A percentile compares a stretch with the other conserved stretches of the same genome.
Evolutionary conservation across 1,140 invertebrate genomes (phyloP).

Genomic region (Cydia splendana): DNA sequence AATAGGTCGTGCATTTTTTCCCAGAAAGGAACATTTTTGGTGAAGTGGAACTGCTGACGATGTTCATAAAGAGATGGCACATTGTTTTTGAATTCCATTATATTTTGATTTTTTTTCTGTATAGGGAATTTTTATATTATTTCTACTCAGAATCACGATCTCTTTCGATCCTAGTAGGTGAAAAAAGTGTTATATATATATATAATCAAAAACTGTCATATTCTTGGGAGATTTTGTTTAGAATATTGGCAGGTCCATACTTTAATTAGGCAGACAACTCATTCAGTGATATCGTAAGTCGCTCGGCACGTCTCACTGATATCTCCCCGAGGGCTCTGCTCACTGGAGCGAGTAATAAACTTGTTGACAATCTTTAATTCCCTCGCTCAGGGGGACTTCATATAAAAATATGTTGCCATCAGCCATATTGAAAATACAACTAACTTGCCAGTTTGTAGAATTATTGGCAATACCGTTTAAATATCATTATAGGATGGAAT

Average conservation of each 20-base stretch:
- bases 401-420: constrained; percentile 22
- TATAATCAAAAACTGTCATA: neutral
- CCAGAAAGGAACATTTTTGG: too few relatives aligned
- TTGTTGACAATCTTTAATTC: constrained; percentile 78
- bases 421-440: neutral
- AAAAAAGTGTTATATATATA: too few relatives aligned
- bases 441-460: neutral
- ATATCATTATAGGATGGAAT: too few relatives aligned
- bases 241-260: neutral
- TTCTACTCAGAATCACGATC: too few relatives aligned
- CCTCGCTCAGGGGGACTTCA: constrained; percentile 37
- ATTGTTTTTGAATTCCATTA: too few relatives aligned
- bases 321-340: constrained; percentile 45
- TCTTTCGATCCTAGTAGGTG: too few relatives aligned
- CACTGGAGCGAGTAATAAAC: constrained; percentile 75
- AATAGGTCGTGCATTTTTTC: too few relatives aligned
- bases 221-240: neutral
- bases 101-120: too few relatives aligned
- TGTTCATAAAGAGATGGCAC: too few relatives aligned
- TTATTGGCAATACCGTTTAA: neutral
- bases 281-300: constrained; percentile 17
- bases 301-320: neutral
- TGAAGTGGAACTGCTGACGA: too few relatives aligned
- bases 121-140: too few relatives aligned
- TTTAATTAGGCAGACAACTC: constrained; percentile 4